Conservation (phyloP, 1,140 invertebrate genomes). For the Eupristina koningsbergeri region DNA sequence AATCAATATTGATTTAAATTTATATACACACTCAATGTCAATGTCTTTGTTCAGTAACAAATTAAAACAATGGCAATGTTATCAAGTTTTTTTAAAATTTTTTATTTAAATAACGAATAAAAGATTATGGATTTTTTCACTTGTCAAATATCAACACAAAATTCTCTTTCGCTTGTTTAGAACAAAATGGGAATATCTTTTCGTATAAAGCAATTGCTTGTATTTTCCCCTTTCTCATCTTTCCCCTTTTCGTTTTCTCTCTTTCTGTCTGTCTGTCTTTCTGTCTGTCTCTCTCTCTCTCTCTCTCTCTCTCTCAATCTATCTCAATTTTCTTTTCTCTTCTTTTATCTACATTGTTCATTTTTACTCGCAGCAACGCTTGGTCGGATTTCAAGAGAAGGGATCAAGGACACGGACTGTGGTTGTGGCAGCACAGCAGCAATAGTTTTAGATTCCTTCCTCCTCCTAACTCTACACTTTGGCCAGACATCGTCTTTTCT, state of each 20-base stretch:
- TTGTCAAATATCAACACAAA: not conserved
- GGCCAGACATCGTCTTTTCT: no score
- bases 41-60: no score
- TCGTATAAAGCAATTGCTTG: not conserved
- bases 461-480: not conserved
- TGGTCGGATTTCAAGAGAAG: constrained; percentile 52
- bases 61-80: no score
- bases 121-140: not conserved
- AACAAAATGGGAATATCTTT: not conserved
- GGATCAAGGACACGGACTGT: constrained; percentile 54
- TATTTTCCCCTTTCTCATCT: constrained; percentile 4
- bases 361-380: constrained; percentile 7
- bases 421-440: not conserved
- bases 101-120: not conserved
- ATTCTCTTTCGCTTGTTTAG: not conserved
- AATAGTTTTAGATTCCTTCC: constrained; percentile 16
- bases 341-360: not conserved
- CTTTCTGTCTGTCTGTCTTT: no score
- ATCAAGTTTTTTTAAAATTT: no score
- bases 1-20: no score
- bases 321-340: not conserved
- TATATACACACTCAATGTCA: no score
- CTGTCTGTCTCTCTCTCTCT: no score
- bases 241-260: constrained; percentile 19
- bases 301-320: not conserved